These are phyloP conservation scores for Cepaea hortensis DNA, from an alignment of 2,888 invertebrate genomes.

Conservation along the genomic window DNA sequence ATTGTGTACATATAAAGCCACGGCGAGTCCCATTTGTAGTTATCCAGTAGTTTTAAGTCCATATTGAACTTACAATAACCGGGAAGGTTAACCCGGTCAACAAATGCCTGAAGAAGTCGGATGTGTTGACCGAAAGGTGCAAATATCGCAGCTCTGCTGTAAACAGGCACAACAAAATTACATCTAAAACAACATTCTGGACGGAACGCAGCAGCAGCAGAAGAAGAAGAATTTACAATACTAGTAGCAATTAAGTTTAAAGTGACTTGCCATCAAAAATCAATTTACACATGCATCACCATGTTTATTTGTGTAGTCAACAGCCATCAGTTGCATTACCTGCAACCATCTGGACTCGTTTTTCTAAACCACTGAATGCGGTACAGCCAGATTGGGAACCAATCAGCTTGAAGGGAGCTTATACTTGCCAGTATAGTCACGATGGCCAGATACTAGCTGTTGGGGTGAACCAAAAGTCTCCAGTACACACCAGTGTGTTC, in stretches of 20 bases:
- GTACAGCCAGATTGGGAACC: constrained; percentile 63
- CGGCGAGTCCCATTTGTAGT: too few relatives aligned
- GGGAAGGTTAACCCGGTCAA: too few relatives aligned
- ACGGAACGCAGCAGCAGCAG: too few relatives aligned
- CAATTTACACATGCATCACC: neutral
- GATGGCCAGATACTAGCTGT: constrained; percentile 73
- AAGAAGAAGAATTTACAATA: too few relatives aligned
- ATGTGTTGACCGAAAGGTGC: too few relatives aligned
- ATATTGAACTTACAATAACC: too few relatives aligned
- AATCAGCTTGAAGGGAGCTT: constrained; percentile 65
- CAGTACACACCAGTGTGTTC: constrained; percentile 65
- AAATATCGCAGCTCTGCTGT: too few relatives aligned
- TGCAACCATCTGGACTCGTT: constrained; percentile 61
- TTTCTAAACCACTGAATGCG: constrained; percentile 63
- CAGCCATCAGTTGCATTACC: constrained; percentile 10
- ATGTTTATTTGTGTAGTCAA: neutral
- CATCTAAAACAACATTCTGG: too few relatives aligned
- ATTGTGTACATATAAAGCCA: too few relatives aligned
- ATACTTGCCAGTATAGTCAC: constrained; percentile 63
- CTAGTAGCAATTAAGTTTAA: neutral
- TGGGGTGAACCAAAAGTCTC: constrained; percentile 71
- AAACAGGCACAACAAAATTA: too few relatives aligned
- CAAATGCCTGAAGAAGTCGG: too few relatives aligned
- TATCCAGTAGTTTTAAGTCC: too few relatives aligned
- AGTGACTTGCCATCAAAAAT: neutral